These are phyloP conservation scores for Phyllostomus discolor DNA, from an alignment of 2,113 vertebrate species.

Conservation along the genomic window DNA sequence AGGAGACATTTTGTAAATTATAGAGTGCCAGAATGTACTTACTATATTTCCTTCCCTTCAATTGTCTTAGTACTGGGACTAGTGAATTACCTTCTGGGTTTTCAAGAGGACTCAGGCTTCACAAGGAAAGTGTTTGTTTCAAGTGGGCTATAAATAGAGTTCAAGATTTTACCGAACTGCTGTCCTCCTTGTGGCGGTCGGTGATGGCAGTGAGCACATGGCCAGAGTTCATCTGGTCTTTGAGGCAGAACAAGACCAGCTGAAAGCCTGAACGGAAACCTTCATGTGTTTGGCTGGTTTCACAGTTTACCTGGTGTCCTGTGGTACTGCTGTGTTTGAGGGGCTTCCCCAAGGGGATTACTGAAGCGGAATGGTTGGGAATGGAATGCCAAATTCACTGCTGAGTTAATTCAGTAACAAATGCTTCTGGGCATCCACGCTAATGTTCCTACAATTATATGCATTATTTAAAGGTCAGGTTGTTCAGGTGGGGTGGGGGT, in stretches of 20 bases:
- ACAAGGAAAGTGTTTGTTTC: slow-evolving; percentile 63
- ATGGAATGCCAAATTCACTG: slow-evolving; percentile 34
- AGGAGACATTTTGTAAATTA: not conserved
- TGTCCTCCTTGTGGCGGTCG: slow-evolving; percentile 53
- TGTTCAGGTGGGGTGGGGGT: not conserved
- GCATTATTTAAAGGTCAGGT: slow-evolving; percentile 22
- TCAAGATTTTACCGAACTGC: slow-evolving; percentile 66
- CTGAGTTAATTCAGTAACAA: slow-evolving; percentile 16
- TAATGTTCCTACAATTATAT: not conserved
- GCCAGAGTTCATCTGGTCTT: not conserved
- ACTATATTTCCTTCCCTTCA: not conserved
- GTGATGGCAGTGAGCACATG: slow-evolving; percentile 40
- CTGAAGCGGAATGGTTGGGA: slow-evolving; percentile 8
- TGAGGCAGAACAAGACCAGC: not conserved
- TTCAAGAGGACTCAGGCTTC: slow-evolving; percentile 53
- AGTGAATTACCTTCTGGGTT: slow-evolving; percentile 16
- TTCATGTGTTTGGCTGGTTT: not conserved
- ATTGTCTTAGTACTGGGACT: not conserved
- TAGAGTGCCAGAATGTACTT: not conserved
- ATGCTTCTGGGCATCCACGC: not conserved
- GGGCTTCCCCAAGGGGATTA: not conserved
- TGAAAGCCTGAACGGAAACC: not conserved
- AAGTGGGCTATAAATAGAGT: slow-evolving; percentile 78
- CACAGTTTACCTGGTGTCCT: not conserved
- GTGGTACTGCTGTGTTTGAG: not conserved